Conservation (phyloP, 1,140 invertebrate genomes). For the Helicoverpa armigera region DNA sequence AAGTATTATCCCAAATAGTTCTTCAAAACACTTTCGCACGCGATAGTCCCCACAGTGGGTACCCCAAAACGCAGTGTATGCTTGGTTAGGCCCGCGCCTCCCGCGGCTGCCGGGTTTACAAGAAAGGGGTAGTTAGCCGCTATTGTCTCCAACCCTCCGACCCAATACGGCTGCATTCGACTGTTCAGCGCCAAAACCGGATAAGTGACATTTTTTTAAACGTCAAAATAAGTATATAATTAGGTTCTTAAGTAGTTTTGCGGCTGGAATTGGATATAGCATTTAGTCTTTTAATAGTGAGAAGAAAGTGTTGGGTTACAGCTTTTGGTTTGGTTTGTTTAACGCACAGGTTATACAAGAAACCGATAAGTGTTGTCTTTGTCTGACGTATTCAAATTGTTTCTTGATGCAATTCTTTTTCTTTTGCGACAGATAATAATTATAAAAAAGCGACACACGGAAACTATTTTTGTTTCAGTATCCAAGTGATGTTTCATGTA, state of each 20-base stretch:
- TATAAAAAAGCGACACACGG: too few species aligned
- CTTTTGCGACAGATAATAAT: too few species aligned
- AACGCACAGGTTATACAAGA: not conserved
- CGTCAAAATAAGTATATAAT: conserved; percentile 52
- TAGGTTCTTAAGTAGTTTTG: conserved; percentile 47
- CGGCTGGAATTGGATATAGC: conserved; percentile 29
- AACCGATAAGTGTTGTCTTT: not conserved
- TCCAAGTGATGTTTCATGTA: too few species aligned
- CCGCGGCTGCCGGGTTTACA: conserved; percentile 67
- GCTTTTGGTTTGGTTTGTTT: not conserved
- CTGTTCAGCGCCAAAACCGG: conserved; percentile 47
- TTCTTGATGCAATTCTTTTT: too few species aligned
- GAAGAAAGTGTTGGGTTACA: conserved; percentile 15
- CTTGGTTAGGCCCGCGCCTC: conserved; percentile 84
- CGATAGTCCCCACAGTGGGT: conserved; percentile 73
- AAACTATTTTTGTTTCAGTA: too few species aligned
- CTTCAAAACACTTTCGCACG: conserved; percentile 54
- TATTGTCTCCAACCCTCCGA: conserved; percentile 77
- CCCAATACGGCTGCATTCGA: conserved; percentile 63
- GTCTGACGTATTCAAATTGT: too few species aligned
- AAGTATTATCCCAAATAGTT: not conserved
- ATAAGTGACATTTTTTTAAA: conserved; percentile 61
- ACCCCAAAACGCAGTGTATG: conserved; percentile 80
- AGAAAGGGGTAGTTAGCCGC: conserved; percentile 86
- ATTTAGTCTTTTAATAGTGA: conserved; percentile 28